Base-by-base conservation (phyloP, 2,888 invertebrate genomes). In the Drosophila buzzatii region DNA sequence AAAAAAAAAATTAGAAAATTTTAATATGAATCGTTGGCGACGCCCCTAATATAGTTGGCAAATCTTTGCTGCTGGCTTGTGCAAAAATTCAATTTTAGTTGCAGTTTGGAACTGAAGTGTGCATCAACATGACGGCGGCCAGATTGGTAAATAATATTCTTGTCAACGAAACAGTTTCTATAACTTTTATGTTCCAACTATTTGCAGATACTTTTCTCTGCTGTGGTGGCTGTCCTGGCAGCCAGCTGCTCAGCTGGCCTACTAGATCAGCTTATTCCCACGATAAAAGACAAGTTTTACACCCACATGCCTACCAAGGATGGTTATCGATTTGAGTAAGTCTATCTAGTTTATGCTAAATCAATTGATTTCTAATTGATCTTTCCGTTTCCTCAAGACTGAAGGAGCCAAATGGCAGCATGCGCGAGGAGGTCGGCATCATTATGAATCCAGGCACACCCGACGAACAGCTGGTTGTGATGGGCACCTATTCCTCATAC, bases 381-480 rank as follows among this genome's bases (percentile, higher is more conserved):
- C 1, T n/a, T 5, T 12, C 35, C 1, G 6, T 0, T 16, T 12
- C 10, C 1, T 9, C 20, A 31, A 92, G 92, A 14, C 83, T 87
- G 31, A 86, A 91, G 53, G 92, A 92, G 14, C 86, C 89, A 9
- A 91, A 93, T 89, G 92, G 92, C 68, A 90, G 91, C 72, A 86
- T 82, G 41, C 92, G 93, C 27, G 92, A 92, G 73, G 92, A 93
- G 79, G 83, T 91, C 23, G 92, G 92, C 62, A 77, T 93, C 45
- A 82, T 93, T 20, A 79, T 92, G 85, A 93, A 93, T 74, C 92
- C 93, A 0, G 92, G 91, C 23, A 92, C 93, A 1, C 79, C 86
- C 0, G 77, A 92, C 1, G 91, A 93, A 52, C 84, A 93, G 60
- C 70, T 92, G 12, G 92, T 93, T 3, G 92, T 92, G 0, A 92